Base-by-base conservation (phyloP, 2,888 invertebrate genomes). In the Chymomyza amoena region DNA sequence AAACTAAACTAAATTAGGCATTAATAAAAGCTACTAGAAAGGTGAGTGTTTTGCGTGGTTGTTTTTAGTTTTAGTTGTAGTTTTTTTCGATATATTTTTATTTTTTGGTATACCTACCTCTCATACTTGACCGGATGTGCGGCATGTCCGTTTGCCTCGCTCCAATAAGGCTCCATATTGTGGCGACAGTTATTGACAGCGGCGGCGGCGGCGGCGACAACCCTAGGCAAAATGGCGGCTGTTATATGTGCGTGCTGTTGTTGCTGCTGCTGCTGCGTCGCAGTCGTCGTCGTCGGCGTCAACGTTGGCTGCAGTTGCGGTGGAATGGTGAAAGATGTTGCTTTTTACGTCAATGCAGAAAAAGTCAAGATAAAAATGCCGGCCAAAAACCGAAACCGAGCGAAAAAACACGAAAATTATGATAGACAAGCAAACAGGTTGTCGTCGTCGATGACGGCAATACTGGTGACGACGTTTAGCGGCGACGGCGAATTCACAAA, bases 51-150 rank as follows among this genome's bases (percentile, higher is more conserved):
- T 80, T 16, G 61, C 66, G 61, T 45, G 63, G 57, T 62, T 70
- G 18, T 66, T 25, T 79, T 50, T 69, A 72, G 59, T 66, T 79
- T 50, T 69, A n/a, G n/a, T n/a, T n/a, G n/a, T n/a, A n/a, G n/a
- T 74, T 52, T 68, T 66, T 61, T 66, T 56, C 61, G 59, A 65
- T 59, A 61, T 25, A 2, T 68, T 25, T 66, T 67, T 67, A 67
- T 64, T 61, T 57, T 71, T 51, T 70, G 60, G 63, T 77, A 85
- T 89, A 90, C 90, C 89, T 89, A 92, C 92, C 91, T 92, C 87
- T 92, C 92, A 85, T 91, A 92, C 89, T 92, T 92, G 78, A 92
- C 92, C 82, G 91, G 90, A 90, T 92, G 92, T 80, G 91, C 87
- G 84, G 90, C 90, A 89, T 92, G 91, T 81, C 91, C 92, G 77